A percentile compares a stretch with the other conserved stretches of the same genome.
phyloP scores from a whole-genome alignment of 2,113 vertebrate genomes.

The Datnioides undecimradiatus region DNA sequence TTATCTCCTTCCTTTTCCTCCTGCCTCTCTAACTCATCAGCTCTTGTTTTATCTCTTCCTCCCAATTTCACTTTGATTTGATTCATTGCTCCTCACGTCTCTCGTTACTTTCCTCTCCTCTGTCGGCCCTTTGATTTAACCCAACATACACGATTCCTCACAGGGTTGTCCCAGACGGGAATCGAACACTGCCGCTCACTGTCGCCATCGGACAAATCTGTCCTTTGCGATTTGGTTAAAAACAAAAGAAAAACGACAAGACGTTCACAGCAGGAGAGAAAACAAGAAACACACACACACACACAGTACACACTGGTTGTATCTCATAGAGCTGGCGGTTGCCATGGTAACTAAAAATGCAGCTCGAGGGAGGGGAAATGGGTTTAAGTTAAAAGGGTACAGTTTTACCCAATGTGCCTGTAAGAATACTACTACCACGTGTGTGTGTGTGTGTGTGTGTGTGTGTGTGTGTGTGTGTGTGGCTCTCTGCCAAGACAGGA shows the following conservation, averaged over 20 bases:
- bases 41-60: not conserved
- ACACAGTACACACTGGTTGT: not conserved
- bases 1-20: not conserved
- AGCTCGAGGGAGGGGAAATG: not conserved
- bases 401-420: no score
- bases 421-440: no score
- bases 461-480: constrained; percentile 6
- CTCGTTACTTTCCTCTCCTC: not conserved
- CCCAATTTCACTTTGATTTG: not conserved
- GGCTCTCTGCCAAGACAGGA: constrained; percentile 65
- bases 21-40: not conserved
- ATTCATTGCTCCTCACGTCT: not conserved
- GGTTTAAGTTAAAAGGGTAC: not conserved
- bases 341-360: constrained; percentile 38
- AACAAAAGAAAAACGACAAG: constrained; percentile 9
- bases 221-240: no score
- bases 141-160: no score
- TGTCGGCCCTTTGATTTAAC: not conserved
- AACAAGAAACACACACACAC: not conserved
- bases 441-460: not conserved
- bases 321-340: constrained; percentile 12
- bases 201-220: constrained; percentile 12
- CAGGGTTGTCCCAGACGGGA: no score
- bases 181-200: no score
- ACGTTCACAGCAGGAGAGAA: not conserved